A percentile compares a stretch with the other conserved stretches of the same genome.
Conservation (phyloP, 2,888 invertebrate species). For the Calameuta pallipes region DNA sequence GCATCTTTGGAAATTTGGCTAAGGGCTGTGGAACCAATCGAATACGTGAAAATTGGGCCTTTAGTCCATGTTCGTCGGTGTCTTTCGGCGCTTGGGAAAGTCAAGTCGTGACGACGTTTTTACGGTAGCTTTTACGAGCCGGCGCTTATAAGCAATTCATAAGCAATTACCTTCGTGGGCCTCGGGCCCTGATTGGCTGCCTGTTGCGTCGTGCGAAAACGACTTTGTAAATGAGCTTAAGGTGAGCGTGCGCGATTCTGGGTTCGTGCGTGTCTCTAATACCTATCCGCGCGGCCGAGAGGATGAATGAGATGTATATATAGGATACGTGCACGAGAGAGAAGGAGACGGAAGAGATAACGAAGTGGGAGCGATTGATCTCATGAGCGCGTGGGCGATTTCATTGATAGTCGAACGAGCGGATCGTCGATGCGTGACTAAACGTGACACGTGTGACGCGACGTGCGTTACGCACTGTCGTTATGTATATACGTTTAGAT, state of each 20-base stretch:
- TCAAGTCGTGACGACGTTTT: constrained; percentile 1
- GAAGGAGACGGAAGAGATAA: constrained; percentile 19
- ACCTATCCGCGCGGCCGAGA: constrained; percentile 8
- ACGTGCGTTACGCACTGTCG: background rate
- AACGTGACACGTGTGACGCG: constrained; percentile 14
- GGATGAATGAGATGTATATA: constrained; percentile 9
- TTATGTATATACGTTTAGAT: background rate
- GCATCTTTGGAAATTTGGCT: background rate
- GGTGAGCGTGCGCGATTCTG: constrained; percentile 12
- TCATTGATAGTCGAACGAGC: constrained; percentile 50
- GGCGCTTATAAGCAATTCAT: constrained; percentile 31
- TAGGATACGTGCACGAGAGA: background rate
- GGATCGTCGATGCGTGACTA: constrained; percentile 35
- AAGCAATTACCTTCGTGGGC: constrained; percentile 38
- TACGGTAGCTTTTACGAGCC: constrained; percentile 28
- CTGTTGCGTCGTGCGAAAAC: constrained; percentile 25
- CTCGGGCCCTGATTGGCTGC: constrained; percentile 21
- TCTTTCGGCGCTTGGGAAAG: constrained; percentile 1
- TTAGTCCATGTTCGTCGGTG: background rate
- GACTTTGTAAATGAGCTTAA: constrained; percentile 35
- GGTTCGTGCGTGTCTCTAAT: background rate
- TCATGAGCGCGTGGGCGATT: constrained; percentile 44
- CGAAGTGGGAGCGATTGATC: constrained; percentile 9
- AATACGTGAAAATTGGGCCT: background rate
- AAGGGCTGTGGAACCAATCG: background rate